Conservation (phyloP, 2,113 vertebrate genomes). For the Amazona guildingii region DNA sequence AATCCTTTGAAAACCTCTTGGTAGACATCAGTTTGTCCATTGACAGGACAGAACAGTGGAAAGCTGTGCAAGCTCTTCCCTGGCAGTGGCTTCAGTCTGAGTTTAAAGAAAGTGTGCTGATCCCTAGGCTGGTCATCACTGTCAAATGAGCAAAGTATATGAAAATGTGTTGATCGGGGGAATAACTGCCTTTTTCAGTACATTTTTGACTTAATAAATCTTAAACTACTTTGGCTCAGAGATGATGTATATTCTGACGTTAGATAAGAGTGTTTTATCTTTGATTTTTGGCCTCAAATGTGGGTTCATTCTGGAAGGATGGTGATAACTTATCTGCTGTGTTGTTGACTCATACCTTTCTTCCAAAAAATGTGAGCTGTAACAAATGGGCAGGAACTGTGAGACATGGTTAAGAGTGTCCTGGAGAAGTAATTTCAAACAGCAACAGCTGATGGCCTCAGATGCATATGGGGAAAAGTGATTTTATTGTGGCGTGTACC, state of each 20-base stretch:
- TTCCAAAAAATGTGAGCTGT: neutral
- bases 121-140: neutral
- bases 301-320: neutral
- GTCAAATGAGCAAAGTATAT: neutral
- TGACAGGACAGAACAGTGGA: rapidly evolving
- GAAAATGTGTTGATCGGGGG: neutral
- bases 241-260: neutral
- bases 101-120: neutral
- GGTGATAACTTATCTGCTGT: neutral
- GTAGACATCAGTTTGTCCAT: rapidly evolving
- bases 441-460: neutral
- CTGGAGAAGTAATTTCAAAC: rapidly evolving
- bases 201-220: neutral
- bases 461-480: neutral
- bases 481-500: rapidly evolving
- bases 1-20: rapidly evolving
- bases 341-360: neutral
- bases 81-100: neutral
- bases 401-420: neutral
- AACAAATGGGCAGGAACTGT: neutral
- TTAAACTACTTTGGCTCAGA: neutral
- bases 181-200: neutral
- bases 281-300: neutral
- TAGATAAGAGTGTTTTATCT: neutral
- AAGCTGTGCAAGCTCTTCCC: neutral